Evolutionary conservation across 1,140 invertebrate genomes (phyloP).

Genomic region (Drepana arcuata): DNA sequence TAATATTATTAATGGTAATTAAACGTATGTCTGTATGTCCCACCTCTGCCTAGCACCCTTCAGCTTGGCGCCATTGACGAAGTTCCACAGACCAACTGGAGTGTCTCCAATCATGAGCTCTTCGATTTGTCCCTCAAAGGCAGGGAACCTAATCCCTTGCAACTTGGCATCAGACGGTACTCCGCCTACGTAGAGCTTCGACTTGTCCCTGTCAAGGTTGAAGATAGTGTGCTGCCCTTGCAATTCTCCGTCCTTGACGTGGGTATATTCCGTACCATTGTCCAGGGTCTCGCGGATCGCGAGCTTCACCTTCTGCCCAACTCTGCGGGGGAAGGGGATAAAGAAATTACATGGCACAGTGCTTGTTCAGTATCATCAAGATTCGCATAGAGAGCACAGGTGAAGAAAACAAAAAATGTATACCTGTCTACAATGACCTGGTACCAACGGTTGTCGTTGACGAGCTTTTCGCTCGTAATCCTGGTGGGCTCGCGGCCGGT

Average conservation of each 20-base stretch:
- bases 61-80: slow-evolving; percentile 84
- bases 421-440: slow-evolving; percentile 90
- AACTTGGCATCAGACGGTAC: slow-evolving; percentile 78
- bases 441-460: slow-evolving; percentile 92
- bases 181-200: slow-evolving; percentile 93
- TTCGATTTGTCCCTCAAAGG: slow-evolving; percentile 92
- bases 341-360: too few species aligned
- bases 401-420: slow-evolving; percentile 6
- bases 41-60: slow-evolving; percentile 83
- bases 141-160: slow-evolving; percentile 79
- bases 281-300: slow-evolving; percentile 84
- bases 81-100: slow-evolving; percentile 96
- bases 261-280: slow-evolving; percentile 70
- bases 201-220: slow-evolving; percentile 87
- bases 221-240: slow-evolving; percentile 85
- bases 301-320: slow-evolving; percentile 85
- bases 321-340: too few species aligned
- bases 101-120: slow-evolving; percentile 91
- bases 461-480: slow-evolving; percentile 82
- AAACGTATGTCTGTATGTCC: too few species aligned
- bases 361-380: too few species aligned
- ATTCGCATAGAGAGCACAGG: slow-evolving; percentile 7
- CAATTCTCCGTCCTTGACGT: slow-evolving; percentile 75
- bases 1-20: too few species aligned
- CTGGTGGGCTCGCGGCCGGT: slow-evolving; percentile 72